Percentiles rank a stretch among this genome's conserved stretches.
Evolutionary conservation across 2,888 invertebrate species (phyloP).

Genomic region (Rotaria macrura): DNA sequence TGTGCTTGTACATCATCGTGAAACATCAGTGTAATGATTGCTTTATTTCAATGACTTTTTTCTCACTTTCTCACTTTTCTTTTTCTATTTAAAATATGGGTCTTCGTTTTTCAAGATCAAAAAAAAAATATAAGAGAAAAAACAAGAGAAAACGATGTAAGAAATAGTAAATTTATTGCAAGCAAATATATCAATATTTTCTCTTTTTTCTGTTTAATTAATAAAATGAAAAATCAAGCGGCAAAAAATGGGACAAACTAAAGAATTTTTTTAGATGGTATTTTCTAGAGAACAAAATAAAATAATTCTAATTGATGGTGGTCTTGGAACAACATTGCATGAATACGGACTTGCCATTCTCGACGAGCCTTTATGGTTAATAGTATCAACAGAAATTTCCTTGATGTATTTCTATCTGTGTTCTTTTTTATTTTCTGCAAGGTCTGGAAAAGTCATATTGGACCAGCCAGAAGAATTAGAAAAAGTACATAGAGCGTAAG

Average conservation of each 20-base stretch:
- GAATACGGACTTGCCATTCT: neutral
- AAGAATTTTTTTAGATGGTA: neutral
- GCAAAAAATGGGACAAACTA: neutral
- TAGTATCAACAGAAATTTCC: neutral
- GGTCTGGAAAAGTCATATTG: conserved; percentile 22
- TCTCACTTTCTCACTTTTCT: neutral
- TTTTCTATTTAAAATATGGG: neutral
- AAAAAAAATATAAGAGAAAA: neutral
- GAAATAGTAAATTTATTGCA: conserved; percentile 3
- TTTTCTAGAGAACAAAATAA: neutral
- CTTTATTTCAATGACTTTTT: neutral
- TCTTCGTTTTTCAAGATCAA: neutral
- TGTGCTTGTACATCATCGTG: neutral
- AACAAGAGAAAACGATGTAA: neutral
- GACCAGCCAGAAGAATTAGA: conserved; percentile 22
- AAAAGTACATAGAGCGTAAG: conserved; percentile 26
- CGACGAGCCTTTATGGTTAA: neutral
- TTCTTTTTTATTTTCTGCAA: neutral
- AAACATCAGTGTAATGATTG: neutral
- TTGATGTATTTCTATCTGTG: too few species aligned
- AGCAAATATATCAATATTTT: neutral
- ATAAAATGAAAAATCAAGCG: neutral
- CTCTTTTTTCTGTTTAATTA: neutral
- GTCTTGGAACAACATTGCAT: conserved; percentile 25
- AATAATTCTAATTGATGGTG: conserved; percentile 25